These are phyloP conservation scores for Gymnodraco acuticeps DNA, from an alignment of 2,797 vertebrate genomes.

Conservation along the genomic window DNA sequence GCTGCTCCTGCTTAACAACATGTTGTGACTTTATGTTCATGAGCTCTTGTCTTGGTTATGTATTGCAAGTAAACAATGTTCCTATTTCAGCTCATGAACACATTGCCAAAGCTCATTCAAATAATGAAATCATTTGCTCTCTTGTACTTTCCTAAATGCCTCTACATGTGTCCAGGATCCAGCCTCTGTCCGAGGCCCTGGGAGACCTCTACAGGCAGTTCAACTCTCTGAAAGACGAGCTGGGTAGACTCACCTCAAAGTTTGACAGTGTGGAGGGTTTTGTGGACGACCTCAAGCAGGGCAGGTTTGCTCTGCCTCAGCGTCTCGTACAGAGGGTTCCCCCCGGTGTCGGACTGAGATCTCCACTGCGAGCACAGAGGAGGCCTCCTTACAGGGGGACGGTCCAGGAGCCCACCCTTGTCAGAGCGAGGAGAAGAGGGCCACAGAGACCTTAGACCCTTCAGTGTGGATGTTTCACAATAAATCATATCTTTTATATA, in stretches of 20 bases:
- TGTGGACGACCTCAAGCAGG: slow-evolving; percentile 84
- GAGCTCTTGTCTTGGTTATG: slow-evolving; percentile 4
- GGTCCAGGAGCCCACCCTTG: slow-evolving; percentile 17
- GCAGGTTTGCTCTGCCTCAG: slow-evolving; percentile 52
- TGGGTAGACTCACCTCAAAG: slow-evolving; percentile 83
- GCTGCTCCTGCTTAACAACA: slow-evolving; percentile 45
- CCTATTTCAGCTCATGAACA: not conserved
- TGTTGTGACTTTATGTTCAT: slow-evolving; percentile 35
- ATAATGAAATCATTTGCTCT: not conserved
- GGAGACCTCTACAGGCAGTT: slow-evolving; percentile 89
- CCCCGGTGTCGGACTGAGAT: slow-evolving; percentile 44
- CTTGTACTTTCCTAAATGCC: slow-evolving; percentile 15
- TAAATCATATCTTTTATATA: slow-evolving; percentile 6
- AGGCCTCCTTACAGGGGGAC: slow-evolving; percentile 39
- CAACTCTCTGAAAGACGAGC: slow-evolving; percentile 87
- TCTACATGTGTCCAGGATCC: slow-evolving; percentile 81
- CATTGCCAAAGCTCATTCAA: slow-evolving; percentile 2
- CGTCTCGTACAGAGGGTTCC: slow-evolving; percentile 38
- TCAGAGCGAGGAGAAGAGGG: slow-evolving; percentile 59
- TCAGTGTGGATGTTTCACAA: not conserved
- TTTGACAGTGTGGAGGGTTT: slow-evolving; percentile 87
- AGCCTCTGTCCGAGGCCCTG: slow-evolving; percentile 87
- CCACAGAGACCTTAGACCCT: slow-evolving; percentile 39
- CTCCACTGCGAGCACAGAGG: slow-evolving; percentile 48
- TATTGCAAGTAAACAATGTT: slow-evolving; percentile 34